These are phyloP conservation scores for Dinothrombium tinctorium DNA, from an alignment of 1,140 invertebrate species.

Conservation along the genomic window DNA sequence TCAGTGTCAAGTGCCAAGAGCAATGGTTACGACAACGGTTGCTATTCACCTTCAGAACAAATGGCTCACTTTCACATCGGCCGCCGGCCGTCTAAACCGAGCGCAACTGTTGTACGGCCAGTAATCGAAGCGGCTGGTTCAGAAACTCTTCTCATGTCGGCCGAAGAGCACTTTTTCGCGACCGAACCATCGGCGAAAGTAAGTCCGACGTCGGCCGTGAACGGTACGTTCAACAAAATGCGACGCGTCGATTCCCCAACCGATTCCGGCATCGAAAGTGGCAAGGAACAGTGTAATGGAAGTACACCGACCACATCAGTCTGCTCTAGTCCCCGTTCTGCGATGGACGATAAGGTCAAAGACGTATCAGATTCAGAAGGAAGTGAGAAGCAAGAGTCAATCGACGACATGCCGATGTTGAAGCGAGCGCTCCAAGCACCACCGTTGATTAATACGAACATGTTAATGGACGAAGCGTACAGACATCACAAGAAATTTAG, in stretches of 20 bases:
- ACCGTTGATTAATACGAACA: constrained; percentile 44
- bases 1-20: constrained; percentile 40
- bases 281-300: constrained; percentile 35
- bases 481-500: constrained; percentile 85
- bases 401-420: constrained; percentile 76
- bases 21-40: constrained; percentile 38
- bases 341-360: constrained; percentile 42
- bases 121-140: too few species aligned
- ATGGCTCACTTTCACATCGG: not conserved
- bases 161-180: too few species aligned
- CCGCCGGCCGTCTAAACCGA: too few species aligned
- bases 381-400: constrained; percentile 30
- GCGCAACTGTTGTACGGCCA: too few species aligned
- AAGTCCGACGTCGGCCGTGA: too few species aligned
- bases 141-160: too few species aligned
- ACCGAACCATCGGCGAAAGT: too few species aligned
- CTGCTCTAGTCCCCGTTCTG: constrained; percentile 52
- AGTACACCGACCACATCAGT: constrained; percentile 31
- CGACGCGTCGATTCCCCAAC: constrained; percentile 64
- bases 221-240: constrained; percentile 22
- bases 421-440: constrained; percentile 73
- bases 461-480: constrained; percentile 76
- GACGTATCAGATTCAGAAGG: constrained; percentile 17
- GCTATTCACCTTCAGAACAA: constrained; percentile 18
- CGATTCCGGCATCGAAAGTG: constrained; percentile 73